Evolutionary conservation across 1,140 invertebrate species (phyloP), one percentile per base, ranked within the genome.

Genomic region (roundworm (Caenorhabditis elegans)): DNA sequence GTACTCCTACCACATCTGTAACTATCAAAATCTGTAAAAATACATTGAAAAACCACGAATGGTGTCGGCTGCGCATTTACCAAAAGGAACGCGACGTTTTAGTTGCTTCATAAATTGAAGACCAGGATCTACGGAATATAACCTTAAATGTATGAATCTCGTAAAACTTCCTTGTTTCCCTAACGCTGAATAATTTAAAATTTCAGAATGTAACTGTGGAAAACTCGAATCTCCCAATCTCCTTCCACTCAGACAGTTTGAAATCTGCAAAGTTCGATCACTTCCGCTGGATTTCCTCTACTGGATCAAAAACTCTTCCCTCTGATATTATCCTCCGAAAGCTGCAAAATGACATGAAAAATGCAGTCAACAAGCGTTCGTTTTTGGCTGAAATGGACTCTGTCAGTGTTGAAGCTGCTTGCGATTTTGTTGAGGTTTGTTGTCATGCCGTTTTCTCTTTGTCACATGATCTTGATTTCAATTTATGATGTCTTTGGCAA

Each of bases 381-480:
- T 70, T 70, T 13, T n/a, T 70, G 2, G 60, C 60, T 11, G 60
- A 70, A 22, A 70, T 70, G 60, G 60, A 39, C 22, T 70, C 60
- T 2, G 60, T 70, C 1, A 39, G 11, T 22, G 60, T 70, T 11
- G 60, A 70, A 39, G 31, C 60, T 13, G 60, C n/a, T 0, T 70
- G 60, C 13, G 60, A 70, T 70, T 70, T 70, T 10, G 34, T 70
- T 24, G 60, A 70, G 60, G 60, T 70, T 19, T 70, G 31, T 70
- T 11, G 60, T 34, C 34, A 43, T 39, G 1, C 22, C n/a, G n/a
- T n/a, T n/a, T n/a, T n/a, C n/a, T n/a, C n/a, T 6, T 17, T n/a
- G 19, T 39, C 60, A 70, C 19, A 39, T 70, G 60, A 70, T 8
- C n/a, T 43, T 8, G 15, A 15, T 70, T 53, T 24, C 49, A 53